Evolutionary conservation across 2,888 invertebrate genomes (phyloP).

Genomic region (Epistrophe grossulariae): DNA sequence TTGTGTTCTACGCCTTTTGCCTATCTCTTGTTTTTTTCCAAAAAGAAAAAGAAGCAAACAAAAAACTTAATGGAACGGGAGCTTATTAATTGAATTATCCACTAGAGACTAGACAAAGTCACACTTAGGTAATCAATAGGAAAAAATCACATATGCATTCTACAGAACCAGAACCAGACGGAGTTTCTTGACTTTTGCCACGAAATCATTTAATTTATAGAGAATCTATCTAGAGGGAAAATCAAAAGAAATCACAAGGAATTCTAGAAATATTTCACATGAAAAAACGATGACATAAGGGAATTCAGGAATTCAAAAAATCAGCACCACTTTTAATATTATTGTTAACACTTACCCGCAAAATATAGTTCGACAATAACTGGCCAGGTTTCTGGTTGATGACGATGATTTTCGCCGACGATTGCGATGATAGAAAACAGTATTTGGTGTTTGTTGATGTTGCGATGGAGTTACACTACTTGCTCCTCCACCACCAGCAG

Average conservation of each 20-base stretch:
- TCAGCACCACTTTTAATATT: slow-evolving; percentile 5
- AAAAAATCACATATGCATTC: slow-evolving; percentile 13
- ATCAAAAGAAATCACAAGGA: neutral
- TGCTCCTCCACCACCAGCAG: slow-evolving; percentile 45
- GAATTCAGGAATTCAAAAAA: neutral
- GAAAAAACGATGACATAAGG: neutral
- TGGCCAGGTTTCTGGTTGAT: slow-evolving; percentile 80
- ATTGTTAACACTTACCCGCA: slow-evolving; percentile 81
- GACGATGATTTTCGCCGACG: slow-evolving; percentile 81
- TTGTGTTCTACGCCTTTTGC: slow-evolving; percentile 8
- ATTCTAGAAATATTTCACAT: neutral
- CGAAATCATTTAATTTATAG: slow-evolving; percentile 3
- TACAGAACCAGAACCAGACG: neutral
- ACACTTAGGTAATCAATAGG: slow-evolving; percentile 15
- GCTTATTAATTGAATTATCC: slow-evolving; percentile 50
- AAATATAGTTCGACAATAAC: slow-evolving; percentile 82
- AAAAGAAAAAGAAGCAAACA: slow-evolving; percentile 18
- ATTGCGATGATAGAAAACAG: slow-evolving; percentile 82
- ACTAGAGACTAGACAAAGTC: neutral
- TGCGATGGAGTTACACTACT: slow-evolving; percentile 58
- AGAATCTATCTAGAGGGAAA: neutral
- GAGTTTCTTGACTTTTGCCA: neutral
- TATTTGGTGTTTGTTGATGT: slow-evolving; percentile 77
- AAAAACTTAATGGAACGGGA: neutral
- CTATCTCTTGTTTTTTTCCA: neutral